Evolutionary conservation across 2,797 vertebrate species (phyloP).

Genomic region (Molossus alvarezi): DNA sequence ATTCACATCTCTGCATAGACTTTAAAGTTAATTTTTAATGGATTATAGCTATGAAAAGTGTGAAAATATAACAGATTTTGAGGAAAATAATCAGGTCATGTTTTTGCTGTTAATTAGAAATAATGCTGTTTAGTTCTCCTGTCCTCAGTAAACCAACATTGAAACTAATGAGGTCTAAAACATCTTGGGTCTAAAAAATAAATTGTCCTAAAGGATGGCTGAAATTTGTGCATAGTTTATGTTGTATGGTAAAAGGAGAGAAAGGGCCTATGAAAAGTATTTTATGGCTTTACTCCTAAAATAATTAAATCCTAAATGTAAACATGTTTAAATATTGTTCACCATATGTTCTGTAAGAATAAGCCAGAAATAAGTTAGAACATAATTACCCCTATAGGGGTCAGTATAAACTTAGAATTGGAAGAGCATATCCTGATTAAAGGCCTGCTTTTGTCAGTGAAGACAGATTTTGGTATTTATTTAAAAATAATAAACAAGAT

Average conservation of each 20-base stretch:
- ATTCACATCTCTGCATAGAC: conserved; percentile 5
- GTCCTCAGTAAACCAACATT: not conserved
- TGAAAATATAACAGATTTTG: not conserved
- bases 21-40: conserved; percentile 55
- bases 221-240: not conserved
- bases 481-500: not conserved
- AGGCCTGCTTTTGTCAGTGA: not conserved
- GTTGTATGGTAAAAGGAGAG: not conserved
- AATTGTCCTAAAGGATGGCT: not conserved
- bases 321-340: conserved; percentile 38
- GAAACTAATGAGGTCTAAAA: not conserved
- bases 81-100: not conserved
- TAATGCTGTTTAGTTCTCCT: not conserved
- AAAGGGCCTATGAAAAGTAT: conserved; percentile 11
- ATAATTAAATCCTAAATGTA: conserved; percentile 61
- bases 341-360: conserved; percentile 4
- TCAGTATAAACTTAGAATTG: conserved; percentile 88
- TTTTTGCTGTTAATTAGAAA: conserved; percentile 47
- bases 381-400: conserved; percentile 86
- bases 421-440: not conserved
- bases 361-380: conserved; percentile 43
- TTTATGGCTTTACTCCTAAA: conserved; percentile 48
- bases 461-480: not conserved
- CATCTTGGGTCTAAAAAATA: conserved; percentile 14
- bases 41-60: not conserved